A percentile compares a stretch with the other conserved stretches of the same genome.
phyloP scores from a whole-genome alignment of 2,797 vertebrate species.

The Enteromius mattozi region DNA sequence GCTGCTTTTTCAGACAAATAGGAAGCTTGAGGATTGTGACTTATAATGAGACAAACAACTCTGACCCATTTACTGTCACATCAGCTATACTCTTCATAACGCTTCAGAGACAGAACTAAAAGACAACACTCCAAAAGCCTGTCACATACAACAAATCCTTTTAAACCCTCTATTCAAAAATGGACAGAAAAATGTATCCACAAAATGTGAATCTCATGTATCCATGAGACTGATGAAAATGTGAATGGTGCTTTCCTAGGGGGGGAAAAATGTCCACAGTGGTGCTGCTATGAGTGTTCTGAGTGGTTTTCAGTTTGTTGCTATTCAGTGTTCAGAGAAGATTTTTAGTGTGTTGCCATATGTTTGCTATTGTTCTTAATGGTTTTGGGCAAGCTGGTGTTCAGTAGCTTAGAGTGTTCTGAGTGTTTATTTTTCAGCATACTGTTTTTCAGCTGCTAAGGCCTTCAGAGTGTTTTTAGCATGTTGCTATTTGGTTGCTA shows the following conservation, averaged over 20 bases:
- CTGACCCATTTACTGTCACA: background rate
- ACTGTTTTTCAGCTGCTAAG: background rate
- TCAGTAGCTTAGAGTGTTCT: no score
- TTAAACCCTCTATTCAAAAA: background rate
- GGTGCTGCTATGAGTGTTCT: background rate
- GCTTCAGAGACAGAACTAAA: background rate
- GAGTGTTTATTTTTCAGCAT: background rate
- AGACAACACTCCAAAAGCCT: background rate
- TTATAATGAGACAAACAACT: background rate
- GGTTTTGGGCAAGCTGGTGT: background rate
- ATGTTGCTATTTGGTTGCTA: background rate
- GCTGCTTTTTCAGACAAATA: background rate
- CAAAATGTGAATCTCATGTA: background rate
- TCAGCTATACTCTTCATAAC: background rate
- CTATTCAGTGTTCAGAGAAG: background rate
- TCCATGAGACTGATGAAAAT: background rate
- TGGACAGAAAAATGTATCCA: background rate
- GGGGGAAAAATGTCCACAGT: background rate
- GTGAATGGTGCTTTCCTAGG: background rate
- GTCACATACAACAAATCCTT: background rate
- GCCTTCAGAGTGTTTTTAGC: background rate
- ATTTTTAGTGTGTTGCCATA: background rate
- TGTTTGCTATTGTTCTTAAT: background rate
- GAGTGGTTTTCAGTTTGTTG: background rate
- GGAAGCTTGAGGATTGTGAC: slow-evolving; percentile 3